Evolutionary conservation across 2,113 vertebrate genomes (phyloP).

Genomic region (Anser brachyrhynchus): DNA sequence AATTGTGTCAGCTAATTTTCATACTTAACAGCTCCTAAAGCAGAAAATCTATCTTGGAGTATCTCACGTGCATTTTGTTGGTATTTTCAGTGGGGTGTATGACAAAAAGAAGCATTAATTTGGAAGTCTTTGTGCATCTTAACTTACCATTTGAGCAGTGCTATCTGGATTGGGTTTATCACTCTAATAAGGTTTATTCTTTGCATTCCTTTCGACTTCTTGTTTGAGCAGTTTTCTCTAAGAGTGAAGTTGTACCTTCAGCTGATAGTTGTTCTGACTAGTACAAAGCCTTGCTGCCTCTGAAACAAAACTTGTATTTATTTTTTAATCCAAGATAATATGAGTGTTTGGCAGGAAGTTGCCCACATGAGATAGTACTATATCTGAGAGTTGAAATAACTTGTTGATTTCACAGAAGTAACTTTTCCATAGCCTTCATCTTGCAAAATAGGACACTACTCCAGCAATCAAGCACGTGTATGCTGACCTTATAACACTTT

Average conservation of each 20-base stretch:
- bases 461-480: neutral
- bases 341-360: constrained; percentile 57
- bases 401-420: constrained; percentile 65
- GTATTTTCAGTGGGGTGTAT: neutral
- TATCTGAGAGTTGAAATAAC: constrained; percentile 33
- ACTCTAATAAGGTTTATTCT: constrained; percentile 19
- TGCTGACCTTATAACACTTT: constrained; percentile 24
- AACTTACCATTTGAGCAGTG: neutral
- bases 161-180: neutral
- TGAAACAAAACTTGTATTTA: constrained; percentile 65
- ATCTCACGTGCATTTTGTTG: neutral
- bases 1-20: constrained; percentile 26
- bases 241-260: neutral
- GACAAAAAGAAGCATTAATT: constrained; percentile 14
- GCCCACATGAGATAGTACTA: neutral
- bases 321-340: constrained; percentile 72
- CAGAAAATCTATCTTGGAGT: neutral
- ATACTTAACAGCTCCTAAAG: neutral
- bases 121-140: neutral
- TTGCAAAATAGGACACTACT: constrained; percentile 48
- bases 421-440: constrained; percentile 63
- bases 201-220: neutral
- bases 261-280: constrained; percentile 46
- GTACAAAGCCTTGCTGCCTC: constrained; percentile 49
- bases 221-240: neutral